These are phyloP conservation scores for Xanthorhoe spadicearia DNA, from an alignment of 2,888 invertebrate species.

Conservation along the genomic window DNA sequence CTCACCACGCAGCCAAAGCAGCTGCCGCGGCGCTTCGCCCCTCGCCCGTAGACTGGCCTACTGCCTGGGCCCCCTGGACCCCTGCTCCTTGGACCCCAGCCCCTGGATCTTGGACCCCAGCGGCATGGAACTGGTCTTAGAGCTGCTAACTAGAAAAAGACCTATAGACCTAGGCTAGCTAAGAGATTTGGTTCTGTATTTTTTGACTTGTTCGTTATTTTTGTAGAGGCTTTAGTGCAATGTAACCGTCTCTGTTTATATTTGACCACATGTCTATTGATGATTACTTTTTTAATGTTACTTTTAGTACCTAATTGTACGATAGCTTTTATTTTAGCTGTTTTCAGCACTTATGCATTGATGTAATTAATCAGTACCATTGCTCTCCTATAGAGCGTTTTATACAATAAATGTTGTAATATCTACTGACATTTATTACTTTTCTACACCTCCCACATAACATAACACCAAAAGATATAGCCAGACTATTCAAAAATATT, in stretches of 20 bases:
- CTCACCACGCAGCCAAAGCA: slow-evolving; percentile 85
- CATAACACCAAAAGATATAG: not conserved
- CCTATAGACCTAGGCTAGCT: too few relatives aligned
- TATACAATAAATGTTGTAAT: not conserved
- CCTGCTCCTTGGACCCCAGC: slow-evolving; percentile 48
- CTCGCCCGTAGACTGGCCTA: slow-evolving; percentile 58
- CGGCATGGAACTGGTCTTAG: slow-evolving; percentile 70
- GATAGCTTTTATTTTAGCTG: too few relatives aligned
- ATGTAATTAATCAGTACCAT: too few relatives aligned
- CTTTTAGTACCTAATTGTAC: too few relatives aligned
- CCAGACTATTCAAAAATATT: not conserved
- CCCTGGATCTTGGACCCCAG: slow-evolving; percentile 50
- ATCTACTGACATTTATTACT: not conserved
- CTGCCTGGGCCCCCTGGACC: slow-evolving; percentile 49
- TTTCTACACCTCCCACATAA: not conserved
- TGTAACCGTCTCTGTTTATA: too few relatives aligned
- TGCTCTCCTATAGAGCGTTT: too few relatives aligned
- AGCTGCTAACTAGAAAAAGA: not conserved
- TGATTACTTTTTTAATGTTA: too few relatives aligned
- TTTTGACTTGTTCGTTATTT: not conserved
- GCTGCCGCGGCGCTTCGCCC: slow-evolving; percentile 84
- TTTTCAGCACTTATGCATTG: not conserved
- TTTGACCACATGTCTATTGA: too few relatives aligned
- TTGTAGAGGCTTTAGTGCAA: too few relatives aligned
- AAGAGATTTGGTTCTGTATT: not conserved